phyloP scores from a whole-genome alignment of 2,113 vertebrate species.

The Apodemus sylvaticus region DNA sequence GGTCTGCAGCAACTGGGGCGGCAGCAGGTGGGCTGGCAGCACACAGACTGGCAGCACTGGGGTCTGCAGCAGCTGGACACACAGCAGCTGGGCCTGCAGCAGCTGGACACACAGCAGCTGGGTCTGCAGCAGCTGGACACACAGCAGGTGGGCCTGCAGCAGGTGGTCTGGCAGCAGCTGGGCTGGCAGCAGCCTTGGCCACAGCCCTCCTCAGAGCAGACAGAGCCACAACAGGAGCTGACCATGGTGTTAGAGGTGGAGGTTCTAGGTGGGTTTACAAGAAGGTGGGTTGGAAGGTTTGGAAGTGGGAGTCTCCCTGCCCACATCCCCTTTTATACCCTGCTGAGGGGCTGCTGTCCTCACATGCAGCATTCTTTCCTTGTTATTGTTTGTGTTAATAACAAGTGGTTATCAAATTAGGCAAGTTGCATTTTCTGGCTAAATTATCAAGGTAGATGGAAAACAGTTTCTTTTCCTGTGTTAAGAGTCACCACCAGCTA shows the following conservation, averaged over 20 bases:
- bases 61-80: neutral
- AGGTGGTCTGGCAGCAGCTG: too few relatives aligned
- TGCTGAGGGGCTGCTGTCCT: neutral
- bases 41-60: neutral
- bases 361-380: neutral
- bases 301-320: neutral
- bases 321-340: constrained; percentile 43
- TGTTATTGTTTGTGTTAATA: constrained; percentile 38
- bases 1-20: fast-evolving
- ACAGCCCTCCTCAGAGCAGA: too few relatives aligned
- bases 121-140: too few relatives aligned
- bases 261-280: neutral
- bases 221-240: constrained; percentile 20
- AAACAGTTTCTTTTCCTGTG: neutral
- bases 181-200: too few relatives aligned
- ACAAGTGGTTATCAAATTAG: constrained; percentile 43
- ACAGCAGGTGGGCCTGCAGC: too few relatives aligned
- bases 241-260: neutral
- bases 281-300: neutral
- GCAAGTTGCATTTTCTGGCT: neutral
- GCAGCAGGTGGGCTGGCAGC: neutral
- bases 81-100: too few relatives aligned
- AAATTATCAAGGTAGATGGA: neutral
- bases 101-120: too few relatives aligned
- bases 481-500: neutral